Conservation (phyloP, 2,797 vertebrate species). For the Myripristis jacobus region DNA sequence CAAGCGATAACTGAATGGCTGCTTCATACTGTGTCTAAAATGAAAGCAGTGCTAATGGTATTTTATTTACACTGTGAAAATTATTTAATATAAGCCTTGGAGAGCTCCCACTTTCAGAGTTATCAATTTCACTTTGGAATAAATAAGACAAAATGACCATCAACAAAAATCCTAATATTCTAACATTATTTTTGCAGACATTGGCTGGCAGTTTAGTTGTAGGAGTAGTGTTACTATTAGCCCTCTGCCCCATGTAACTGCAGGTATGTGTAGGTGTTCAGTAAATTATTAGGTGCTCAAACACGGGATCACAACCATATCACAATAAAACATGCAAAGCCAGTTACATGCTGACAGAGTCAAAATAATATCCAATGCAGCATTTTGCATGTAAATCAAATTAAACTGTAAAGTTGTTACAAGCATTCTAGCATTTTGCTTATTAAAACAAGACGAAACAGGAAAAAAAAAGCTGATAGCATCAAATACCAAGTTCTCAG, state of each 20-base stretch:
- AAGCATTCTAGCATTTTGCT: neutral
- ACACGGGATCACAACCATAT: neutral
- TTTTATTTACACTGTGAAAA: neutral
- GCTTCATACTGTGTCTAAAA: neutral
- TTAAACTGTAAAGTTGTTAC: neutral
- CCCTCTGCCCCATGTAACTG: neutral
- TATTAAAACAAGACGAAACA: neutral
- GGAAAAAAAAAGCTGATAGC: neutral
- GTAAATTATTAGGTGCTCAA: neutral
- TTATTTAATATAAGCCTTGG: neutral
- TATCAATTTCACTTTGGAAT: neutral
- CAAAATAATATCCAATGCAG: slow-evolving; percentile 8
- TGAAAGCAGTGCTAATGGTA: neutral
- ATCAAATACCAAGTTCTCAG: neutral
- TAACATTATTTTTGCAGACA: no score
- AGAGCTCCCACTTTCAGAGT: neutral
- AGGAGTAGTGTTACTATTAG: neutral
- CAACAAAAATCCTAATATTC: no score
- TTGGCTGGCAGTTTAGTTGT: neutral
- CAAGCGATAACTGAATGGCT: neutral
- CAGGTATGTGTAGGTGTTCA: neutral
- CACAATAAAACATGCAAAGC: neutral
- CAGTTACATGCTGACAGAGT: neutral
- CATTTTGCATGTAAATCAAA: neutral
- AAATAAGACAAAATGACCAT: neutral